phyloP scores from a whole-genome alignment of 2,888 invertebrate genomes.

The Sarcophaga subvicina region DNA sequence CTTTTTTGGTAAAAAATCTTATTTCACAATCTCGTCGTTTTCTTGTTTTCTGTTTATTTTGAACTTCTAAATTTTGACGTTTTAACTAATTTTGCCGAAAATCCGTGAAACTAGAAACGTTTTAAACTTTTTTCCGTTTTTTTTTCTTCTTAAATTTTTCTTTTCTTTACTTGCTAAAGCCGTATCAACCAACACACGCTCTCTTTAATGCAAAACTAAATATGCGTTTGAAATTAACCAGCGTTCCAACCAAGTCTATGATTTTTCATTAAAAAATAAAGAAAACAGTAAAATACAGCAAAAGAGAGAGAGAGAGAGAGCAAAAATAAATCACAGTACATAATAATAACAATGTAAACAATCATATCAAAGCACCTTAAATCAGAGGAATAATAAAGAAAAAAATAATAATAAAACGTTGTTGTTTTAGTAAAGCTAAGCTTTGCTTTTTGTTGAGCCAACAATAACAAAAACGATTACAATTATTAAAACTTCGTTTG shows the following conservation, averaged over 20 bases:
- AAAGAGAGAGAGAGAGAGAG: slow-evolving; percentile 19
- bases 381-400: slow-evolving; percentile 29
- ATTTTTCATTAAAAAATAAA: slow-evolving; percentile 40
- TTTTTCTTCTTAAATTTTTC: slow-evolving; percentile 5
- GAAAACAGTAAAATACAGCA: slow-evolving; percentile 27
- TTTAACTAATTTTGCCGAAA: slow-evolving; percentile 28
- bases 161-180: slow-evolving; percentile 10
- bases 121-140: slow-evolving; percentile 6
- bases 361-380: slow-evolving; percentile 42
- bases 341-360: slow-evolving; percentile 19
- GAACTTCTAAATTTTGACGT: slow-evolving; percentile 1
- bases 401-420: slow-evolving; percentile 47
- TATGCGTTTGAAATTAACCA: slow-evolving; percentile 69
- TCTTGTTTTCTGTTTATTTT: slow-evolving; percentile 13
- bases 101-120: slow-evolving; percentile 2
- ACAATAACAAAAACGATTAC: slow-evolving; percentile 12
- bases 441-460: slow-evolving; percentile 54
- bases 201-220: slow-evolving; percentile 81
- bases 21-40: slow-evolving; percentile 29
- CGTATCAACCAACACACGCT: slow-evolving; percentile 74
- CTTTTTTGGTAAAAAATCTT: background rate
- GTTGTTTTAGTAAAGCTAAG: slow-evolving; percentile 31
- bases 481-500: background rate
- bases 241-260: slow-evolving; percentile 62
- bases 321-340: slow-evolving; percentile 6